Evolutionary conservation across 2,888 invertebrate species (phyloP).

Genomic region (Trypoxylon attenuatum): DNA sequence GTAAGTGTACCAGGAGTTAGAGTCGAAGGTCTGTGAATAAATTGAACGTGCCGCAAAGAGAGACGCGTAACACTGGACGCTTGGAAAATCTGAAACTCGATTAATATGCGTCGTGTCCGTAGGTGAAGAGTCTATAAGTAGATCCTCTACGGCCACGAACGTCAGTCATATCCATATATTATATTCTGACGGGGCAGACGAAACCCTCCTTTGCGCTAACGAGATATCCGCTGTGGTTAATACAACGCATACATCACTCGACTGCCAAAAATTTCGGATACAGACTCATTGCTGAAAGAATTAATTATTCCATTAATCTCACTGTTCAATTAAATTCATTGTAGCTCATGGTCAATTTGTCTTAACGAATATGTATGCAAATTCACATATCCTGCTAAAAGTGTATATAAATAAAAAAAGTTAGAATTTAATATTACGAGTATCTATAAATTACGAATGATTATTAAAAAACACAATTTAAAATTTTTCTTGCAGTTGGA

Average conservation of each 20-base stretch:
- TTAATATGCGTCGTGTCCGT: slow-evolving; percentile 70
- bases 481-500: neutral
- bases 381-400: too few species aligned
- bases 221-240: slow-evolving; percentile 52
- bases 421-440: too few species aligned
- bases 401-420: too few species aligned
- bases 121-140: slow-evolving; percentile 73
- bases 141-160: slow-evolving; percentile 63
- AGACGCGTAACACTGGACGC: slow-evolving; percentile 45
- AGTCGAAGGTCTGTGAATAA: slow-evolving; percentile 51
- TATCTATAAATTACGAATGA: too few species aligned
- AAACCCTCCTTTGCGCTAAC: slow-evolving; percentile 64
- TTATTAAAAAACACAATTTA: too few species aligned
- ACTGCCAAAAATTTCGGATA: slow-evolving; percentile 30
- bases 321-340: too few species aligned
- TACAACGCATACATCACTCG: slow-evolving; percentile 31
- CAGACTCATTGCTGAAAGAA: slow-evolving; percentile 4
- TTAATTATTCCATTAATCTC: neutral
- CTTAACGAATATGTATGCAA: too few species aligned
- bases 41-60: slow-evolving; percentile 46
- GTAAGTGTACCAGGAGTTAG: slow-evolving; percentile 37
- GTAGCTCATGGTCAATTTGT: too few species aligned
- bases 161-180: slow-evolving; percentile 71
- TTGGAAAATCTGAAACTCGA: slow-evolving; percentile 70
- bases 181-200: slow-evolving; percentile 56